Percentiles rank a stretch among this genome's conserved stretches.
These are phyloP conservation scores for Tupaia tana DNA, from an alignment of 2,113 vertebrate genomes.

Conservation along the genomic window DNA sequence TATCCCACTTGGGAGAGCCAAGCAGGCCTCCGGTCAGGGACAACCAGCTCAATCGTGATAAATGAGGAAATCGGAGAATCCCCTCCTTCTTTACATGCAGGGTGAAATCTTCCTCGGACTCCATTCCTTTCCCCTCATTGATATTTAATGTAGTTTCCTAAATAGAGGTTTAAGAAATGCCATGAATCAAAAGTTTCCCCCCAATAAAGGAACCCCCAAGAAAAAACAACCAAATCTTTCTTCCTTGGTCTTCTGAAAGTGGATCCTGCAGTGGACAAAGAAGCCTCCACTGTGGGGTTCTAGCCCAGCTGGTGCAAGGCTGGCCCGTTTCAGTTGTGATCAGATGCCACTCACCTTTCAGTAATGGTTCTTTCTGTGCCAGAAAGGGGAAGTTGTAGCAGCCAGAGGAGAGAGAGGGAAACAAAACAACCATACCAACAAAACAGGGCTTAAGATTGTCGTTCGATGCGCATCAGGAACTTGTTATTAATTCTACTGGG, in stretches of 20 bases:
- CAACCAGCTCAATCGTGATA: not conserved
- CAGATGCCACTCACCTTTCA: not conserved
- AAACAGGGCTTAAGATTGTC: conserved; percentile 68
- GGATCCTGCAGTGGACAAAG: not conserved
- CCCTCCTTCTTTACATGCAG: not conserved
- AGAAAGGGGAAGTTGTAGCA: conserved; percentile 58
- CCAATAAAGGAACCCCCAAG: not conserved
- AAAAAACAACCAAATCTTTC: not conserved
- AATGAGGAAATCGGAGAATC: conserved; percentile 30
- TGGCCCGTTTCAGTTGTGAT: not conserved
- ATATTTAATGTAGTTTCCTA: conserved; percentile 59
- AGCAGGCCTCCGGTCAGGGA: not conserved
- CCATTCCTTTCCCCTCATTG: conserved; percentile 15
- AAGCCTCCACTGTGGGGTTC: not conserved
- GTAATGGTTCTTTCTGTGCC: not conserved
- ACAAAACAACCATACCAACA: conserved; percentile 73
- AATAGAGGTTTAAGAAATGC: conserved; percentile 67
- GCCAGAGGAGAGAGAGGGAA: conserved; percentile 61
- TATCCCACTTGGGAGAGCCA: not conserved
- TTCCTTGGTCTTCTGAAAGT: not conserved
- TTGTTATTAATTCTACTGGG: conserved; percentile 79
- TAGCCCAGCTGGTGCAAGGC: not conserved
- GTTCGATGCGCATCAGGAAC: conserved; percentile 61
- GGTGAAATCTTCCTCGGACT: not conserved
- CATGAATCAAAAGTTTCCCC: conserved; percentile 28